These are phyloP conservation scores for Hyposmocoma kahamanoa DNA, from an alignment of 1,140 invertebrate genomes.

Conservation along the genomic window DNA sequence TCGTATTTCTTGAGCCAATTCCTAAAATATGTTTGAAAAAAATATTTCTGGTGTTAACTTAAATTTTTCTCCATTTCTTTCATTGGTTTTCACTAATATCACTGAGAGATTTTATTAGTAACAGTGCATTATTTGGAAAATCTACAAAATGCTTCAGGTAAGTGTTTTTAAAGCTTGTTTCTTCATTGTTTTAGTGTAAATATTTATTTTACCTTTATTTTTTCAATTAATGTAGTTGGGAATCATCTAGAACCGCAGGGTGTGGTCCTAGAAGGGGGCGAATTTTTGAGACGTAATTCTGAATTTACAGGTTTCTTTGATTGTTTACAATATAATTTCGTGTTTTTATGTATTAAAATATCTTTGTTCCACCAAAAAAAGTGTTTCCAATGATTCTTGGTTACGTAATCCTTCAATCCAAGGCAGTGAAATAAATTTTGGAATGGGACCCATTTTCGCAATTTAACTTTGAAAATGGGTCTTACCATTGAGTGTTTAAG, in stretches of 20 bases:
- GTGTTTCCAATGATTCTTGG: slow-evolving; percentile 60
- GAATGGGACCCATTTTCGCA: slow-evolving; percentile 83
- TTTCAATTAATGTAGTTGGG: slow-evolving; percentile 27
- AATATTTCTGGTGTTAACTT: slow-evolving; percentile 29
- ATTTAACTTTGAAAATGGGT: slow-evolving; percentile 78
- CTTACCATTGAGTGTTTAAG: slow-evolving; percentile 29
- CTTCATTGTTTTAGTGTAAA: slow-evolving; percentile 46
- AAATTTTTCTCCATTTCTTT: slow-evolving; percentile 52
- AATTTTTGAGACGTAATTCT: slow-evolving; percentile 66
- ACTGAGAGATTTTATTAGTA: slow-evolving; percentile 41
- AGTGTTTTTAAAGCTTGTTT: slow-evolving; percentile 59
- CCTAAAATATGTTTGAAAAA: slow-evolving; percentile 46
- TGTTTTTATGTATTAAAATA: slow-evolving; percentile 75
- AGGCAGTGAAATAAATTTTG: slow-evolving; percentile 72
- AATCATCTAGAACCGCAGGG: slow-evolving; percentile 59
- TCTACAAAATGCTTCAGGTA: slow-evolving; percentile 71
- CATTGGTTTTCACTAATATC: slow-evolving; percentile 34
- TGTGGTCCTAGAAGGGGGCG: slow-evolving; percentile 56
- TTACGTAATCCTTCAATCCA: slow-evolving; percentile 54
- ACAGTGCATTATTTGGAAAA: slow-evolving; percentile 48
- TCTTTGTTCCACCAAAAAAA: slow-evolving; percentile 73
- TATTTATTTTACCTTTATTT: slow-evolving; percentile 36
- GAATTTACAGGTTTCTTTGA: slow-evolving; percentile 58
- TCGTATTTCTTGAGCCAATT: slow-evolving; percentile 47
- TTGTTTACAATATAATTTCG: slow-evolving; percentile 77